Evolutionary conservation across 2,888 invertebrate species (phyloP).

Genomic region (Drosophila macrothrix): DNA sequence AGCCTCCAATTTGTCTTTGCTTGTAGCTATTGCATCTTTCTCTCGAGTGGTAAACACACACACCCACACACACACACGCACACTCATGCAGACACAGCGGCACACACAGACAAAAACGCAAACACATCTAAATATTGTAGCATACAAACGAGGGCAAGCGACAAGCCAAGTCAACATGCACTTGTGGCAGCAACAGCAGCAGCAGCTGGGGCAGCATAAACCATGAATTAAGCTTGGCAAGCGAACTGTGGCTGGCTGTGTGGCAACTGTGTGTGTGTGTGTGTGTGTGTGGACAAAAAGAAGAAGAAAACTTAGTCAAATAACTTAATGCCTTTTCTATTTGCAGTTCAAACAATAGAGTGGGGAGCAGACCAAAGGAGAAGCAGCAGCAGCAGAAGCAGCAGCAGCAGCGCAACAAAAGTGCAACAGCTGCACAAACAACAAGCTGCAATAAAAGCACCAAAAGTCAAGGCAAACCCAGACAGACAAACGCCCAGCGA

Average conservation of each 20-base stretch:
- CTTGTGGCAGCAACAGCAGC: slow-evolving; percentile 47
- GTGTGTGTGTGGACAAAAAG: neutral
- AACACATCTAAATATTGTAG: slow-evolving; percentile 68
- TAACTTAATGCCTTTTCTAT: slow-evolving; percentile 76
- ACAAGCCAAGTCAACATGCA: slow-evolving; percentile 71
- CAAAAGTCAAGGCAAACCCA: slow-evolving; percentile 58
- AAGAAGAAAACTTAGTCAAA: slow-evolving; percentile 67
- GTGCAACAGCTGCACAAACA: slow-evolving; percentile 74
- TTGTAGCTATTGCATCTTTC: slow-evolving; percentile 60
- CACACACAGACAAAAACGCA: slow-evolving; percentile 23
- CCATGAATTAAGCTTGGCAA: slow-evolving; percentile 47
- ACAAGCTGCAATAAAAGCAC: slow-evolving; percentile 53
- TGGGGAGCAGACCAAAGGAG: slow-evolving; percentile 29
- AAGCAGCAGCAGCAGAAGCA: neutral
- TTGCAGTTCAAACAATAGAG: slow-evolving; percentile 75
- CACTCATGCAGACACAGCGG: slow-evolving; percentile 8
- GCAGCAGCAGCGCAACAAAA: slow-evolving; percentile 56
- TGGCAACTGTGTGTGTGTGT: slow-evolving; percentile 19
- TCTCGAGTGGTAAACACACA: slow-evolving; percentile 63
- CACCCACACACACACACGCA: slow-evolving; percentile 25
- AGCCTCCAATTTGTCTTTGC: slow-evolving; percentile 63
- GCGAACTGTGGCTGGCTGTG: slow-evolving; percentile 22
- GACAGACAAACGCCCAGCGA: slow-evolving; percentile 31
- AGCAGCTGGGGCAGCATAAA: slow-evolving; percentile 19
- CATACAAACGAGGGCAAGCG: slow-evolving; percentile 72